Evolutionary conservation across 1,140 invertebrate genomes (phyloP).

Genomic region (Pararge aegeria): DNA sequence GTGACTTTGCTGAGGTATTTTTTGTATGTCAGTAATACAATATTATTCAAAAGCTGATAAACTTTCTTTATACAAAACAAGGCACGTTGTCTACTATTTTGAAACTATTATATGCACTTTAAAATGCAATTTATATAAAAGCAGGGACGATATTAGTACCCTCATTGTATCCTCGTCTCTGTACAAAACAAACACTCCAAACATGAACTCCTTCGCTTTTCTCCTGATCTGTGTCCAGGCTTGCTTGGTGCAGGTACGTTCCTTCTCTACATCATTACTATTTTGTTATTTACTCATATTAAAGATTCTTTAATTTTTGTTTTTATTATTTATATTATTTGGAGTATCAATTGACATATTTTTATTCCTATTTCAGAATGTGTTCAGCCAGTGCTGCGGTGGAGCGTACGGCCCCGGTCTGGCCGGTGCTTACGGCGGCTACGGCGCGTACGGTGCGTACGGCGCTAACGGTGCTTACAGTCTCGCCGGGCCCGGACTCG

Average conservation of each 20-base stretch:
- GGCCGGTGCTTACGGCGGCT: not conserved
- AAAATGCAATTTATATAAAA: not conserved
- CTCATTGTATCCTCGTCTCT: not conserved
- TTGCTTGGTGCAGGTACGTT: conserved; percentile 38
- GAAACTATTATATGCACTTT: not conserved
- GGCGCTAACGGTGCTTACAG: no score
- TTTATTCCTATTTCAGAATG: no score
- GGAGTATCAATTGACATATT: no score
- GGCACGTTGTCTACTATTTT: not conserved
- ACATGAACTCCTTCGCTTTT: conserved; percentile 5
- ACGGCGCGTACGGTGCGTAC: not conserved
- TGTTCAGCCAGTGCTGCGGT: not conserved
- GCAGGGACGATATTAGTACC: not conserved
- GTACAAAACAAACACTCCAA: not conserved
- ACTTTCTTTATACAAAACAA: no score
- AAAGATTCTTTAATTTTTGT: no score
- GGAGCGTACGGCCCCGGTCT: no score
- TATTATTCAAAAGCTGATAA: no score
- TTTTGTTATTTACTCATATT: no score
- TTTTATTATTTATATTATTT: no score
- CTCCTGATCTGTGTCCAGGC: conserved; percentile 31
- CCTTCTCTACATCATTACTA: no score
- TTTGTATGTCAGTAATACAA: no score
- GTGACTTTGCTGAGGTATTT: no score
- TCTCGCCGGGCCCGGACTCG: not conserved